Base-by-base conservation (phyloP, 2,797 vertebrate species). In the Cryptoprocta ferox region DNA sequence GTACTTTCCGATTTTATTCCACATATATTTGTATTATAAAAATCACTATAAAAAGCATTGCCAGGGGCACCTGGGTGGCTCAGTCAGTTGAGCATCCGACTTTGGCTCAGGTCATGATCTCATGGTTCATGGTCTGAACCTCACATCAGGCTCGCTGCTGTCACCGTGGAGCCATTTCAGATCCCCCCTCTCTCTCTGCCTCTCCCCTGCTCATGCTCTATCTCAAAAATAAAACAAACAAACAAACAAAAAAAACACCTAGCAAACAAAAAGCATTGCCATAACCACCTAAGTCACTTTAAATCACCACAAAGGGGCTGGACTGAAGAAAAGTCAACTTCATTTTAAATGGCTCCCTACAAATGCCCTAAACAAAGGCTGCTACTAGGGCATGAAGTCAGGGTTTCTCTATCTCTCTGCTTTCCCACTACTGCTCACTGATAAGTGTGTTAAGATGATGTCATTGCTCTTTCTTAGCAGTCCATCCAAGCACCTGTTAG, bases 11-110 rank as follows among this genome's bases (percentile, higher is more conserved):
- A 91, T 81, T 82, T 82, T 89, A 71, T 92, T 87, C 39, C 24
- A 65, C 68, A 89, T 86, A 89, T 86, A 79, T 53, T 86, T 96
- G 26, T 75, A 24, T 15, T 75, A 79, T 24, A 59, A 96, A 92
- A 68, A 37, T 86, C 30, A 83, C 32, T 61, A 42, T 48, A 56
- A 50, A 92, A 91, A 65, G n/a, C n/a, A 35, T 61, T 66, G 39
- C 13, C 14, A 18, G 56, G 56, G 21, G 8, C 56, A 59, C 56
- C 56, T 59, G 21, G 56, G 56, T 59, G 56, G 56, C 56, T 59
- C 56, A 59, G 21, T 59, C 3, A 24, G 7, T 59, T 59, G 56
- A 59, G 56, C 21, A 59, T 59, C 56, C 8, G 56, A 24, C 56
- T 3, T 59, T 59, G 56, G 56, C 56, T 59, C 56, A 59, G 56